A percentile compares a stretch with the other conserved stretches of the same genome.
phyloP scores from a whole-genome alignment of 2,888 invertebrate genomes.

The Cephus runcator region DNA sequence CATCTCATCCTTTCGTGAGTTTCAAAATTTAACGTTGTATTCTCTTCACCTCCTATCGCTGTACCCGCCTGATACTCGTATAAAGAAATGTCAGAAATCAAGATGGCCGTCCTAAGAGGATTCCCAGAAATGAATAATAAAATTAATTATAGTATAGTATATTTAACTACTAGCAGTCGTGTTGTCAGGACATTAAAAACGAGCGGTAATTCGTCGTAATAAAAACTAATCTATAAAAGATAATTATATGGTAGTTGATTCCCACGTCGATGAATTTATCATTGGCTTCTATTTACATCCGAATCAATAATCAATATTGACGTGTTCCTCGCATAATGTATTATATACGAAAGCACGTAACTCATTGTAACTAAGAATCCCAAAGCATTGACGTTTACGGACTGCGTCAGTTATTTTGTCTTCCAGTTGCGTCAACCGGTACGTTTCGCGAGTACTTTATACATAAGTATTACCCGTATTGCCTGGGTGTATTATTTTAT shows the following conservation, averaged over 20 bases:
- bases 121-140: not conserved
- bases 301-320: constrained; percentile 44
- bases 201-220: not conserved
- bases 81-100: too few species aligned
- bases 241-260: not conserved
- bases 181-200: not conserved
- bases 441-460: not conserved
- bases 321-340: not conserved
- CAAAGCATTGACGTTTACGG: not conserved
- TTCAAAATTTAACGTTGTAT: not conserved
- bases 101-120: too few species aligned
- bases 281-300: constrained; percentile 41
- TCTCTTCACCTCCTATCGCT: not conserved
- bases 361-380: not conserved
- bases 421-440: not conserved
- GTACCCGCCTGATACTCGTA: too few species aligned
- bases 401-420: not conserved
- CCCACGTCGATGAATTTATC: constrained; percentile 36
- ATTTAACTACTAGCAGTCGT: not conserved
- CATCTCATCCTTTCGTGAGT: not conserved
- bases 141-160: not conserved
- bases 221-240: not conserved
- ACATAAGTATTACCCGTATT: not conserved
- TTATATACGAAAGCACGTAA: not conserved
- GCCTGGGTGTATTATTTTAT: not conserved